Evolutionary conservation across 2,888 invertebrate genomes (phyloP).

Genomic region (Acronicta aceris): DNA sequence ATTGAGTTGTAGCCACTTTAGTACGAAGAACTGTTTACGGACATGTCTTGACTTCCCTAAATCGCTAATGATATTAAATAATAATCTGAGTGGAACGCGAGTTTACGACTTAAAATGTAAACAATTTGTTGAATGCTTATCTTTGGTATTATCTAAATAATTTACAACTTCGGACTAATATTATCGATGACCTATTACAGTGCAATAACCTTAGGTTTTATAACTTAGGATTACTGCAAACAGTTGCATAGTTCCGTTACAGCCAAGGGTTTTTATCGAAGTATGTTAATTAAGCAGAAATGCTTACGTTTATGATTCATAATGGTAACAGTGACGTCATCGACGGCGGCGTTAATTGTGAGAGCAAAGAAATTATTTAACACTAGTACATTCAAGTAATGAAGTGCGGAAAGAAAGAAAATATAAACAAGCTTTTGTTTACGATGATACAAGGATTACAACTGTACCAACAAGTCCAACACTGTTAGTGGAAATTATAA

Average conservation of each 20-base stretch:
- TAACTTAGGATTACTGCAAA: constrained; percentile 26
- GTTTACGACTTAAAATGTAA: constrained; percentile 18
- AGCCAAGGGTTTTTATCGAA: constrained; percentile 50
- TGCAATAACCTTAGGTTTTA: constrained; percentile 19
- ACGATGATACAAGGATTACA: constrained; percentile 13
- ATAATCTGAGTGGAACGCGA: constrained; percentile 12
- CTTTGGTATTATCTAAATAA: constrained; percentile 16
- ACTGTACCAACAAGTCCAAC: constrained; percentile 1
- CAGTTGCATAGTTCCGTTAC: constrained; percentile 13
- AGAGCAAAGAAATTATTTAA: constrained; percentile 57
- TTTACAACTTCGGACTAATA: constrained; percentile 21
- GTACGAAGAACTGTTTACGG: background rate
- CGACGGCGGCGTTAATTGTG: constrained; percentile 47
- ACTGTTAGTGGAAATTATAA: background rate
- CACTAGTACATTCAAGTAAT: constrained; percentile 26
- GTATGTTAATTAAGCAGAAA: constrained; percentile 60
- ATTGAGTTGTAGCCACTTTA: constrained; percentile 8
- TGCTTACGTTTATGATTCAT: constrained; percentile 59
- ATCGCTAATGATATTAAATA: constrained; percentile 18
- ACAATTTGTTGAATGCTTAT: constrained; percentile 23
- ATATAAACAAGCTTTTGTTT: constrained; percentile 39
- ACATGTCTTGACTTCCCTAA: constrained; percentile 17
- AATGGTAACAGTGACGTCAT: constrained; percentile 58
- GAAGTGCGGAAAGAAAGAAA: constrained; percentile 25
- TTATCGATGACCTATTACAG: constrained; percentile 26